Conservation (phyloP, 2,888 invertebrate genomes). For the Taphrorychus bicolor region DNA sequence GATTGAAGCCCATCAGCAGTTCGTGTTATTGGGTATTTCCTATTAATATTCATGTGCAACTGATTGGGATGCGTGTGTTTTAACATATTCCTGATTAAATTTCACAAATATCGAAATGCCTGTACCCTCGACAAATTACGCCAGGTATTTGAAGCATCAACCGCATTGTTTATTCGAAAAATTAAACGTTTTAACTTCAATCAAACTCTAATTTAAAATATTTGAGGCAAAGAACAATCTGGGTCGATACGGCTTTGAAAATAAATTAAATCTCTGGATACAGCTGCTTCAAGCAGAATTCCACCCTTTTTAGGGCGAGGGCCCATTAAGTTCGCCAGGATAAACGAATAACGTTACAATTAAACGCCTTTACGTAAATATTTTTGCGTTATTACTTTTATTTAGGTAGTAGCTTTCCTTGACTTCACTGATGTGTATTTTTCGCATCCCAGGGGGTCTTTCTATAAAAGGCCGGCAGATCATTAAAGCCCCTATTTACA, state of each 20-base stretch:
- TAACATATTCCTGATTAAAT: constrained; percentile 2
- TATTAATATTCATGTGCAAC: not conserved
- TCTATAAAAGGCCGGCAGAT: not conserved
- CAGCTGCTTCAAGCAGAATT: not conserved
- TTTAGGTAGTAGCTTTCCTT: no score
- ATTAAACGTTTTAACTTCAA: no score
- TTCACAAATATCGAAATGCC: not conserved
- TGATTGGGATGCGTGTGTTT: not conserved
- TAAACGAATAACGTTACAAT: not conserved
- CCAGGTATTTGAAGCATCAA: not conserved
- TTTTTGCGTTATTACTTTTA: no score
- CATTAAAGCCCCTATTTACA: not conserved
- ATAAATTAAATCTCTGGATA: not conserved
- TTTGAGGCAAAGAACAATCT: not conserved
- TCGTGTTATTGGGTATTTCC: constrained; percentile 3
- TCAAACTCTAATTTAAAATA: not conserved
- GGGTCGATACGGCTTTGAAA: not conserved
- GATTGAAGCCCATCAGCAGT: not conserved
- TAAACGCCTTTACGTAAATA: no score
- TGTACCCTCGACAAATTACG: not conserved
- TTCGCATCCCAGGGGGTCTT: not conserved
- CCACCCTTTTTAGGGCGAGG: not conserved
- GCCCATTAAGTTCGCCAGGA: not conserved
- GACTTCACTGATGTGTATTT: not conserved
- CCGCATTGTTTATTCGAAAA: not conserved